Base-by-base conservation (phyloP, 1,140 invertebrate genomes). In the Heliconius nattereri region DNA sequence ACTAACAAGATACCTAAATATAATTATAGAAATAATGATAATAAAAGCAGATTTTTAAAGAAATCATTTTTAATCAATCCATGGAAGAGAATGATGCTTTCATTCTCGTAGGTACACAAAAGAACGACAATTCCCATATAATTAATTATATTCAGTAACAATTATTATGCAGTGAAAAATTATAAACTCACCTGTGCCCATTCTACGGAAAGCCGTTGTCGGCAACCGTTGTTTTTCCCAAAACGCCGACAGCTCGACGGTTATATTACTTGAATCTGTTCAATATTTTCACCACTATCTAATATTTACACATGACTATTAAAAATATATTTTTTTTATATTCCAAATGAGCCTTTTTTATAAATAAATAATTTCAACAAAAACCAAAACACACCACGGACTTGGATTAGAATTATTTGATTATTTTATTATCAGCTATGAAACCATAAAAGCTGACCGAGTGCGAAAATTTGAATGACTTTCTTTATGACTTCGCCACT, bases 191-290 rank as follows among this genome's bases (percentile, higher is more conserved):
- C 94, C 94, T 92, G 94, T 95, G 57, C 94, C 94, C 94, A 95
- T 95, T 78, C 94, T 95, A 85, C 94, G 94, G 87, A 95, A 93
- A 84, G 94, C 89, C 89, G 91, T 90, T 84, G 91, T 87, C 86
- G 93, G 90, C 87, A 92, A 80, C 91, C 94, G 93, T 79, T 95
- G 94, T 83, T 94, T 94, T 80, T 95, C 94, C 94, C 94, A 95
- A 86, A 95, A 92, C 80, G 89, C 84, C 86, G 94, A 94, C 94
- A 95, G 93, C 87, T 89, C 94, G 92, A 82, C 85, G 80, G 78
- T 84, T 85, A 71, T 81, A 45, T 70, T 23, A 78, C 70, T 11
- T 76, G 77, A 79, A 74, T 86, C 74, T 40, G 23, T 71, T 37
- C 66, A 80, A 78, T 79, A 79, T 76, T 77, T 60, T 45, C 72